Evolutionary conservation across 2,797 vertebrate genomes (phyloP).

Genomic region (Ambastaia sidthimunki): DNA sequence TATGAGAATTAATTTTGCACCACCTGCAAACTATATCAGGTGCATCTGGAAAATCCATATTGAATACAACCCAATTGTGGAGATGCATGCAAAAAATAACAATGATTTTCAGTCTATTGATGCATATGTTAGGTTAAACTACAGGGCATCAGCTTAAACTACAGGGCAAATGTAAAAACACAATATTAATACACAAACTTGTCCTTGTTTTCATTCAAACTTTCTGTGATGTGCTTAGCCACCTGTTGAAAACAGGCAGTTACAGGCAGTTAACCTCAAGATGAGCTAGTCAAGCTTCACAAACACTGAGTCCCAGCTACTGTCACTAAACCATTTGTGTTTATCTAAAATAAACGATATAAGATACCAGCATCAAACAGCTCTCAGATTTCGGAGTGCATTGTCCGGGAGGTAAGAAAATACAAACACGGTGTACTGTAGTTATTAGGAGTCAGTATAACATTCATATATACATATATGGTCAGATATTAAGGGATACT

Average conservation of each 20-base stretch:
- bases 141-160: neutral
- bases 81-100: neutral
- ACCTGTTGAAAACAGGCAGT: slow-evolving; percentile 78
- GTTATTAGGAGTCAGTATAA: neutral
- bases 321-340: slow-evolving; percentile 28
- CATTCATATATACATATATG: too few relatives aligned
- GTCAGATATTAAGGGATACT: neutral
- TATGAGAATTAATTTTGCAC: too few relatives aligned
- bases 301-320: slow-evolving; percentile 59
- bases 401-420: slow-evolving; percentile 19
- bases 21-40: neutral
- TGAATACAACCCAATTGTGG: neutral
- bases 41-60: neutral
- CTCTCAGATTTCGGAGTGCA: slow-evolving; percentile 18
- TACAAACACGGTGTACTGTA: neutral
- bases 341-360: slow-evolving; percentile 32
- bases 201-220: slow-evolving; percentile 54
- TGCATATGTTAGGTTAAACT: neutral
- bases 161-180: neutral
- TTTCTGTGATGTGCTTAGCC: slow-evolving; percentile 59
- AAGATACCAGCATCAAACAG: slow-evolving; percentile 19
- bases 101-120: neutral
- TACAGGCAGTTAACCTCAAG: slow-evolving; percentile 83
- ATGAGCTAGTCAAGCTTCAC: slow-evolving; percentile 76
- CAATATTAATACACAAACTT: slow-evolving; percentile 12